phyloP scores from a whole-genome alignment of 2,888 invertebrate genomes.

The Cerceris ruficornis region DNA sequence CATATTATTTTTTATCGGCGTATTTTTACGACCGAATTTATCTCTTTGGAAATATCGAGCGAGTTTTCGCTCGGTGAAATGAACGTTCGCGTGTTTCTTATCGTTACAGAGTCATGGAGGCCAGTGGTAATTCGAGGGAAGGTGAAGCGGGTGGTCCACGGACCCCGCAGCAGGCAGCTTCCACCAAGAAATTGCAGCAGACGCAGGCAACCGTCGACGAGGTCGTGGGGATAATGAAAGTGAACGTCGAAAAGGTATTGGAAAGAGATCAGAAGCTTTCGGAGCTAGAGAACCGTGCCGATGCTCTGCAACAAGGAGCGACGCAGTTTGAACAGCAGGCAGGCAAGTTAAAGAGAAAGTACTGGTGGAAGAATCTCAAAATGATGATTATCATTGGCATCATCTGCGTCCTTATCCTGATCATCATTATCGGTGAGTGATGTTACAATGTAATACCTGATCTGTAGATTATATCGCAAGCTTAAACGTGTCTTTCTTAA shows the following conservation, averaged over 20 bases:
- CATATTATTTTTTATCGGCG: background rate
- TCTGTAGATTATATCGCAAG: background rate
- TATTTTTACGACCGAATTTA: too few species aligned
- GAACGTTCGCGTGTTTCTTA: background rate
- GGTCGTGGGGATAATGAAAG: slow-evolving; percentile 97
- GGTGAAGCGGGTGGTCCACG: slow-evolving; percentile 93
- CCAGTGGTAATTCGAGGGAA: slow-evolving; percentile 84
- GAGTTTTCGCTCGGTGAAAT: background rate
- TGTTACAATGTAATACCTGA: background rate
- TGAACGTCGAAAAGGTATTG: slow-evolving; percentile 97
- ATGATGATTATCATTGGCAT: slow-evolving; percentile 97
- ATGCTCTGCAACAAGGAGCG: slow-evolving; percentile 96
- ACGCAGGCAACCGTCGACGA: slow-evolving; percentile 93
- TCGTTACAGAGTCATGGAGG: slow-evolving; percentile 74
- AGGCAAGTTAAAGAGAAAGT: slow-evolving; percentile 97
- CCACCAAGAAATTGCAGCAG: slow-evolving; percentile 90
- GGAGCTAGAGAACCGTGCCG: slow-evolving; percentile 97
- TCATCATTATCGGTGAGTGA: slow-evolving; percentile 93
- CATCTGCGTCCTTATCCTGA: slow-evolving; percentile 91
- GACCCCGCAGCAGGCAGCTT: slow-evolving; percentile 90
- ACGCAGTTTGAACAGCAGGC: slow-evolving; percentile 99
- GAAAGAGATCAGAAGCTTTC: slow-evolving; percentile 97
- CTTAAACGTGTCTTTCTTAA: slow-evolving; percentile 19
- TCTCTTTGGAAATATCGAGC: too few species aligned
- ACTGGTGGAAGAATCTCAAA: slow-evolving; percentile 99